Conservation (phyloP, 2,888 invertebrate genomes). For the Drosophila birchii region DNA sequence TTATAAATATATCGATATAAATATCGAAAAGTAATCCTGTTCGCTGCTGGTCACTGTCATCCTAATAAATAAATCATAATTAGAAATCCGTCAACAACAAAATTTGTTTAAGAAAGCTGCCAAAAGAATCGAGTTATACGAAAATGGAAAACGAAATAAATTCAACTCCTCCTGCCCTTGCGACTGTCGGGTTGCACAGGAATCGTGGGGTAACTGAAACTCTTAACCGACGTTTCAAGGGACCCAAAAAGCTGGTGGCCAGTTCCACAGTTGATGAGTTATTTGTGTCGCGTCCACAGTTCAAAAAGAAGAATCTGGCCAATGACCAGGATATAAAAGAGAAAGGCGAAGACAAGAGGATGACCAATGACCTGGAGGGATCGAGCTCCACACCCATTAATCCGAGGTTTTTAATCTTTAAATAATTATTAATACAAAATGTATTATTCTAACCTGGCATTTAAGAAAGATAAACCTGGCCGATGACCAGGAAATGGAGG, state of each 20-base stretch:
- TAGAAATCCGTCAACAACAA: neutral
- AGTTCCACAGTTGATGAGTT: conserved; percentile 38
- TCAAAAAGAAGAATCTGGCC: conserved; percentile 4
- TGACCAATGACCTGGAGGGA: neutral
- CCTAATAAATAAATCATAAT: neutral
- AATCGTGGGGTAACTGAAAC: neutral
- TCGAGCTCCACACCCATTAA: neutral
- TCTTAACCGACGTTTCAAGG: conserved; percentile 7
- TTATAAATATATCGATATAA: no score
- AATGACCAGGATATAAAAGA: neutral
- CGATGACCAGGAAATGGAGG: neutral
- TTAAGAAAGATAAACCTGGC: no score
- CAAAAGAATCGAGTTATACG: neutral
- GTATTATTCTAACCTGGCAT: no score
- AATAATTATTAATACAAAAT: neutral
- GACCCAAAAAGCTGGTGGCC: neutral
- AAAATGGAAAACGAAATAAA: neutral
- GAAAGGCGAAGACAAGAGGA: neutral
- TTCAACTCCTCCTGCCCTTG: neutral
- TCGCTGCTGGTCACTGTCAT: neutral
- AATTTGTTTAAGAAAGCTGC: neutral
- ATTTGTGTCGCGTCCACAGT: conserved; percentile 57
- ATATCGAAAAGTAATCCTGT: neutral
- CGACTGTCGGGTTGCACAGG: no score
- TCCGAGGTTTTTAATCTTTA: neutral